Percentiles rank a stretch among this genome's conserved stretches.
Conservation (phyloP, 2,888 invertebrate species). For the Parthenolecanium corni region DNA sequence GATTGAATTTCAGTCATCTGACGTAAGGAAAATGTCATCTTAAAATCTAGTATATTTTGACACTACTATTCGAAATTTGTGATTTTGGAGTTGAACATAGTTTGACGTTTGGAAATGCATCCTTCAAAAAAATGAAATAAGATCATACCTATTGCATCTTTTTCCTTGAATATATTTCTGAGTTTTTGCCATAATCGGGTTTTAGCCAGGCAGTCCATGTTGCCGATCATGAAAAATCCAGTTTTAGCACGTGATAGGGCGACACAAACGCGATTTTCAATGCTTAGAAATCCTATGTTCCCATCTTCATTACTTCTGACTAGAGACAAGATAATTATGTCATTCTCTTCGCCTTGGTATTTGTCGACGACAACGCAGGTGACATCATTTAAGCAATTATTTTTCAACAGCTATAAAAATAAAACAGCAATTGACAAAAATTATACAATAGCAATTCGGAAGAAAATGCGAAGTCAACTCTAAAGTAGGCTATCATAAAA, state of each 20-base stretch:
- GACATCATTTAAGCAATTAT: not conserved
- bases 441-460: too few relatives aligned
- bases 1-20: too few relatives aligned
- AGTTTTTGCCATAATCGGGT: slow-evolving; percentile 49
- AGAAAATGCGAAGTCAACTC: too few relatives aligned
- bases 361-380: slow-evolving; percentile 60
- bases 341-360: slow-evolving; percentile 69
- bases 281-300: slow-evolving; percentile 57
- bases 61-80: too few relatives aligned
- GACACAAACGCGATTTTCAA: slow-evolving; percentile 62
- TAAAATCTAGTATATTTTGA: too few relatives aligned
- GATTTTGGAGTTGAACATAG: too few relatives aligned
- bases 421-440: not conserved
- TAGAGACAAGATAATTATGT: slow-evolving; percentile 63
- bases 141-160: slow-evolving; percentile 47
- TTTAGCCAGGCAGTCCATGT: slow-evolving; percentile 49
- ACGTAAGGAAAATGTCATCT: too few relatives aligned
- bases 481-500: too few relatives aligned
- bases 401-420: not conserved
- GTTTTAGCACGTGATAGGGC: slow-evolving; percentile 60
- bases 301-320: slow-evolving; percentile 59
- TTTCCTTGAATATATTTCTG: slow-evolving; percentile 41
- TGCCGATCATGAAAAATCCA: slow-evolving; percentile 62
- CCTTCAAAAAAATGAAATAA: too few relatives aligned
- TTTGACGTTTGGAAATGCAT: too few relatives aligned